phyloP scores from a whole-genome alignment of 2,888 invertebrate genomes.

The Drosophila basisetae region DNA sequence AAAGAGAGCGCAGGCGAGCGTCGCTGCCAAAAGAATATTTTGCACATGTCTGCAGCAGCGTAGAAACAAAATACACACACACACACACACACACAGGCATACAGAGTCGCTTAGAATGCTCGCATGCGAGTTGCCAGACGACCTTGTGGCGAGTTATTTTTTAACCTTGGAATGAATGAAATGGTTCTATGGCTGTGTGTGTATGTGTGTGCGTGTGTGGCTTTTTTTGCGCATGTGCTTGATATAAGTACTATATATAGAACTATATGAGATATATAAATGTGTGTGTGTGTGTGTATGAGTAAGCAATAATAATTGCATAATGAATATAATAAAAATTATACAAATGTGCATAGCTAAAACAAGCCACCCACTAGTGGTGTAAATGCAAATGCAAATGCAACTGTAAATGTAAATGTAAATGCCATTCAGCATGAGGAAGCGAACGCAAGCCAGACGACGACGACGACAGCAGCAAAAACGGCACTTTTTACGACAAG shows the following conservation, averaged over 20 bases:
- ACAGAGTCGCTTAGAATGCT: conserved; percentile 41
- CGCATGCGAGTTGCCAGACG: conserved; percentile 70
- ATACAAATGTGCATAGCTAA: conserved; percentile 57
- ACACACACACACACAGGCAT: conserved; percentile 16
- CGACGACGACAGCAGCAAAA: conserved; percentile 15
- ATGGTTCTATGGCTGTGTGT: conserved; percentile 32
- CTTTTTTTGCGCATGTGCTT: conserved; percentile 43
- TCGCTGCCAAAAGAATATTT: conserved; percentile 53
- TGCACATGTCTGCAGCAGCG: conserved; percentile 67
- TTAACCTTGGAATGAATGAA: conserved; percentile 84
- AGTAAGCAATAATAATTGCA: conserved; percentile 62
- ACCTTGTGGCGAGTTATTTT: conserved; percentile 85
- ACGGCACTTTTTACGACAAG: conserved; percentile 56
- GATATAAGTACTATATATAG: conserved; percentile 45
- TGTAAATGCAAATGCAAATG: conserved; percentile 25
- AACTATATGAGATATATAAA: conserved; percentile 16
- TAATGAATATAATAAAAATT: conserved; percentile 53
- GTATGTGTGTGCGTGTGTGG: conserved; percentile 14
- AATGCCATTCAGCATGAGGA: conserved; percentile 45
- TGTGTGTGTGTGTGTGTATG: conserved; percentile 34
- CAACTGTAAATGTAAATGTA: conserved; percentile 13
- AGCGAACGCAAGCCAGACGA: conserved; percentile 54
- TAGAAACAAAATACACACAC: conserved; percentile 41
- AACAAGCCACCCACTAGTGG: conserved; percentile 22
- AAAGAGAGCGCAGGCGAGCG: conserved; percentile 14